Evolutionary conservation across 2,113 vertebrate species (phyloP).

Genomic region (Mustelus asterias): DNA sequence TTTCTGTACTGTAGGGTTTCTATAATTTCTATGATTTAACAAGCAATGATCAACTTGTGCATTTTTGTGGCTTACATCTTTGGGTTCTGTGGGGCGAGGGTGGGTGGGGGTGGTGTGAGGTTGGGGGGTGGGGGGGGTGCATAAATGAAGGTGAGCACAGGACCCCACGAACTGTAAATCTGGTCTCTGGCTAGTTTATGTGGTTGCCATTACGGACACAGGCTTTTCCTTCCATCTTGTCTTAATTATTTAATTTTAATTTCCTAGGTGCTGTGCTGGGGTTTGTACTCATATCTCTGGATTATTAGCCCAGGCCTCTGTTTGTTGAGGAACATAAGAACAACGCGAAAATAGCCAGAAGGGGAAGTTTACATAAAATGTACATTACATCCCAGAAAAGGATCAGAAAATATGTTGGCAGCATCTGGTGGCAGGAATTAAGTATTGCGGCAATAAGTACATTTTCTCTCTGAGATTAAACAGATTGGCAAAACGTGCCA

Average conservation of each 20-base stretch:
- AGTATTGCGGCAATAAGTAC: background rate
- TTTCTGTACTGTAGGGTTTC: too few relatives aligned
- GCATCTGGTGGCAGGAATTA: slow-evolving; percentile 16
- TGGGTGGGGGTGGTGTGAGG: too few relatives aligned
- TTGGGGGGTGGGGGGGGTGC: too few relatives aligned
- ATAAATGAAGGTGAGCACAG: too few relatives aligned
- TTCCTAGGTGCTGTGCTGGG: background rate
- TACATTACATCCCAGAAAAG: background rate
- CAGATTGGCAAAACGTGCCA: background rate
- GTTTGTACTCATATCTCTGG: background rate
- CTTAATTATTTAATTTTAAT: background rate
- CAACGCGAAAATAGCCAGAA: background rate
- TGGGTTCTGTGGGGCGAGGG: too few relatives aligned
- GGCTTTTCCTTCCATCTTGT: background rate
- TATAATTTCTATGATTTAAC: too few relatives aligned
- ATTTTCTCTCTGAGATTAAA: background rate
- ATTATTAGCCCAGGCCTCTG: background rate
- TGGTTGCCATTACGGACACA: too few relatives aligned
- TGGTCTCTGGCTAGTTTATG: too few relatives aligned
- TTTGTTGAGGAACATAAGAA: background rate
- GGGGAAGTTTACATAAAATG: background rate
- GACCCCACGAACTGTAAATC: too few relatives aligned
- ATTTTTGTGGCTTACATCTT: too few relatives aligned
- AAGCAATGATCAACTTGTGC: too few relatives aligned
- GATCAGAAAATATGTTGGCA: background rate